phyloP scores from a whole-genome alignment of 2,888 invertebrate genomes.

The Drosophila algonquin region DNA sequence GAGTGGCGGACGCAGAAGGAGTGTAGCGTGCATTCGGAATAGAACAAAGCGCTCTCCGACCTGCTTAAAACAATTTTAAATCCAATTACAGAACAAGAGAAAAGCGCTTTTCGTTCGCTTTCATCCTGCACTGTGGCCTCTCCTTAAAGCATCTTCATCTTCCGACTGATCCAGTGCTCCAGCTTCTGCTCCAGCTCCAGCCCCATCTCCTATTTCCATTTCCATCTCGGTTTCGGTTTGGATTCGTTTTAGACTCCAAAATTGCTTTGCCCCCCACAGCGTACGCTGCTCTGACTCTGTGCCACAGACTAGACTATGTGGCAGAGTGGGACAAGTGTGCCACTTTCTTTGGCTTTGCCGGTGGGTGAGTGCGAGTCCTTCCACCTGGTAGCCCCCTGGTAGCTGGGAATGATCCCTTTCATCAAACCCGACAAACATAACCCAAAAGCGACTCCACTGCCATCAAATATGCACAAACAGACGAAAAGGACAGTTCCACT shows the following conservation, averaged over 20 bases:
- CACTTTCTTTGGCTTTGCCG: slow-evolving; percentile 48
- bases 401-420: slow-evolving; percentile 1
- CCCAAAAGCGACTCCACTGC: slow-evolving; percentile 53
- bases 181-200: neutral
- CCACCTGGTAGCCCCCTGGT: slow-evolving; percentile 24
- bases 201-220: slow-evolving; percentile 19
- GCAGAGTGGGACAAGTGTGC: slow-evolving; percentile 36
- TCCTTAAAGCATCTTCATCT: slow-evolving; percentile 31
- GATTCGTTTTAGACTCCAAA: slow-evolving; percentile 63
- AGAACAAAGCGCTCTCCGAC: slow-evolving; percentile 43
- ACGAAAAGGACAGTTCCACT: slow-evolving; percentile 54
- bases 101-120: slow-evolving; percentile 68
- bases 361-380: slow-evolving; percentile 2
- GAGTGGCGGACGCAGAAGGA: neutral
- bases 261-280: slow-evolving; percentile 62
- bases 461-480: slow-evolving; percentile 65
- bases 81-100: slow-evolving; percentile 73
- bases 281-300: slow-evolving; percentile 5
- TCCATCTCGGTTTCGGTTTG: slow-evolving; percentile 40
- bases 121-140: slow-evolving; percentile 32
- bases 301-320: slow-evolving; percentile 1
- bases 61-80: slow-evolving; percentile 75
- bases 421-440: slow-evolving; percentile 52
- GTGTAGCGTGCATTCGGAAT: slow-evolving; percentile 43
- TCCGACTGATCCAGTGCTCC: slow-evolving; percentile 7